Conservation (phyloP, 2,888 invertebrate genomes). For the Rhabditophanes sp. region DNA sequence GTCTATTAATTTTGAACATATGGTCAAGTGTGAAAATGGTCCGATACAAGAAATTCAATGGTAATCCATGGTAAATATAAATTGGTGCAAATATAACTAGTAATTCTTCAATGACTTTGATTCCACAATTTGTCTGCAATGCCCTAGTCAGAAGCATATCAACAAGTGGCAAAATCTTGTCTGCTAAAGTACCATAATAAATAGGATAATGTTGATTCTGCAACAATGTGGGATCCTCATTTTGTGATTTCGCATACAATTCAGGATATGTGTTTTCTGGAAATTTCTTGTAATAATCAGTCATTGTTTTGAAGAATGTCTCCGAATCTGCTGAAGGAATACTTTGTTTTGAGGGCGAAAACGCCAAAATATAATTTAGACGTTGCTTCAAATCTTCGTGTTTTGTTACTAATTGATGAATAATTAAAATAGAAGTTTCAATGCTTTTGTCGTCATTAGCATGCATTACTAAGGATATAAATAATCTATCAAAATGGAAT, state of each 20-base stretch:
- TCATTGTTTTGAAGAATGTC: slow-evolving; percentile 21
- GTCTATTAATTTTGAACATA: no score
- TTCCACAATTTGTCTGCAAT: no score
- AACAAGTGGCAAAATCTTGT: slow-evolving; percentile 15
- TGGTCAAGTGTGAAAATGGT: no score
- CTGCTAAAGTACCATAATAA: slow-evolving; percentile 18
- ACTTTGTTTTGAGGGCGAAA: slow-evolving; percentile 9
- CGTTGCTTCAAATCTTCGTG: slow-evolving; percentile 5
- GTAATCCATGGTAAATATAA: no score
- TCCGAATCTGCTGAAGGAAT: slow-evolving; percentile 10
- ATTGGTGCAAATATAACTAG: no score
- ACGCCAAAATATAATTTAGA: slow-evolving; percentile 2
- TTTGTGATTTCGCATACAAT: not conserved
- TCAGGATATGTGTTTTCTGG: slow-evolving; percentile 5
- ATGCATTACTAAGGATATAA: slow-evolving; percentile 26
- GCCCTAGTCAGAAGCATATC: no score
- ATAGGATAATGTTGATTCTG: slow-evolving; percentile 16
- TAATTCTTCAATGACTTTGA: no score
- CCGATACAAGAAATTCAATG: no score
- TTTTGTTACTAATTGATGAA: slow-evolving; percentile 4
- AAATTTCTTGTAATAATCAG: slow-evolving; percentile 17
- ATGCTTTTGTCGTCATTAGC: slow-evolving; percentile 24
- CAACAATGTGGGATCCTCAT: no score
- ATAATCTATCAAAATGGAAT: slow-evolving; percentile 26
- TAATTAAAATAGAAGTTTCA: slow-evolving; percentile 6